Base-by-base conservation (phyloP, 1,140 invertebrate species). In the Drosophila virilis region DNA sequence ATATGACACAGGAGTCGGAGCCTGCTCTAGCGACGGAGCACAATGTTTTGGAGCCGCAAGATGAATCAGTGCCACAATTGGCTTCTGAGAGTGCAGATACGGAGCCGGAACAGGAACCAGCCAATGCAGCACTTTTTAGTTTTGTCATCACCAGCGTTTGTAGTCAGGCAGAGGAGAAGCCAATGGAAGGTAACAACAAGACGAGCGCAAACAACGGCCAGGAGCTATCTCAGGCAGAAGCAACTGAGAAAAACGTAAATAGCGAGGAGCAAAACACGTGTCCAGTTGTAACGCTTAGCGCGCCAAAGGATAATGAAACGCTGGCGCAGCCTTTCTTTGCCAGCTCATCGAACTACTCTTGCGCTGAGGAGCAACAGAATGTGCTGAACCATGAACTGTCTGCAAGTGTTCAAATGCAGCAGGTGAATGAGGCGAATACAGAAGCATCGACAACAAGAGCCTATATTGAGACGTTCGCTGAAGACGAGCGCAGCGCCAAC, bases 281-380 rank as follows among this genome's bases (percentile, higher is more conserved):
- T 45, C n/a, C 73, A n/a, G 46, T 51, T 5, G 38, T 82, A 10
- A 70, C 45, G 1, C 35, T 88, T 0, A 67, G 28, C 15, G 67
- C 66, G 22, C 80, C 73, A 10, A 89, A 88, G 43, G 84, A 88
- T 2, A 69, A 8, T 50, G 78, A 90, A 70, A 52, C 52, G 10
- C 37, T 55, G 17, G 80, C 84, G 12, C 37, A 70, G 37, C 83
- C 83, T 0, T 57, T 60, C 9, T 46, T 45, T 8, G 50, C 28
- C 6, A 43, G 13, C 33, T 43, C 55, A n/a, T 50, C 28, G 2
- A 51, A 55, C 61, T 58, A 40, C 17, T 57, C 62, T 40, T 81
- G 78, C n/a, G 82, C 82, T 37, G 90, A 91, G 58, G 90, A 91
- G 58, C 80, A 74, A 15, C 90, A 91, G 40, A 91, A 91, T 76